Conservation (phyloP, 2,888 invertebrate species). For the Sicus ferrugineus region DNA sequence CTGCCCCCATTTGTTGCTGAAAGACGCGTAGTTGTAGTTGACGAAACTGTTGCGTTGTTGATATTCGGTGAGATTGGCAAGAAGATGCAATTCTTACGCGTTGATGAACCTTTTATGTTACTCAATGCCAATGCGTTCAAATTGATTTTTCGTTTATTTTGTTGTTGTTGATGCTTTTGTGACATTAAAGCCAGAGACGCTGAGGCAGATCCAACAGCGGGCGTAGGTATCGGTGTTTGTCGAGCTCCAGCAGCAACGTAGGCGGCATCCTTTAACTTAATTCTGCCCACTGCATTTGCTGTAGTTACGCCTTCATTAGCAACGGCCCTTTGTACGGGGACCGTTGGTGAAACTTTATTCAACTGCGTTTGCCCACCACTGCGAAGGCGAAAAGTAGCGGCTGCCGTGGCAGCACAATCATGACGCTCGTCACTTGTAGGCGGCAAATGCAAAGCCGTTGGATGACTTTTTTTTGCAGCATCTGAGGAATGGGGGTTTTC, state of each 20-base stretch:
- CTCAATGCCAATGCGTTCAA: constrained; percentile 53
- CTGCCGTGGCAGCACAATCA: constrained; percentile 51
- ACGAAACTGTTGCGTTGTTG: constrained; percentile 39
- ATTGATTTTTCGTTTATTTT: constrained; percentile 61
- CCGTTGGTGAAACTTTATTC: constrained; percentile 19
- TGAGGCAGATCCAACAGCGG: constrained; percentile 62
- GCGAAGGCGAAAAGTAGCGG: constrained; percentile 46
- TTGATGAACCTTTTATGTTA: constrained; percentile 72
- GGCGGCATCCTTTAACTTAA: background rate
- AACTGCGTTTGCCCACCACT: constrained; percentile 53
- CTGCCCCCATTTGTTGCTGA: background rate
- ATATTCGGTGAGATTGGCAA: constrained; percentile 80
- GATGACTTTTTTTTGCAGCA: constrained; percentile 58
- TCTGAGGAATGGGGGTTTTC: constrained; percentile 63
- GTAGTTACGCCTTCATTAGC: constrained; percentile 17
- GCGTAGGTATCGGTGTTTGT: constrained; percentile 40
- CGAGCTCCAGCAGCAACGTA: constrained; percentile 24
- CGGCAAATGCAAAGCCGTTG: constrained; percentile 55
- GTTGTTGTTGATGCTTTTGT: constrained; percentile 61
- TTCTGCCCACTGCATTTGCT: constrained; percentile 10
- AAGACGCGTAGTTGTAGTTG: constrained; percentile 16
- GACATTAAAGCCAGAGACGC: constrained; percentile 64
- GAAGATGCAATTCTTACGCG: constrained; percentile 81
- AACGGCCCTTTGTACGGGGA: background rate
- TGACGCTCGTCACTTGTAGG: constrained; percentile 50